These are phyloP conservation scores for Puntigrus tetrazona DNA, from an alignment of 2,113 vertebrate genomes.

Conservation along the genomic window DNA sequence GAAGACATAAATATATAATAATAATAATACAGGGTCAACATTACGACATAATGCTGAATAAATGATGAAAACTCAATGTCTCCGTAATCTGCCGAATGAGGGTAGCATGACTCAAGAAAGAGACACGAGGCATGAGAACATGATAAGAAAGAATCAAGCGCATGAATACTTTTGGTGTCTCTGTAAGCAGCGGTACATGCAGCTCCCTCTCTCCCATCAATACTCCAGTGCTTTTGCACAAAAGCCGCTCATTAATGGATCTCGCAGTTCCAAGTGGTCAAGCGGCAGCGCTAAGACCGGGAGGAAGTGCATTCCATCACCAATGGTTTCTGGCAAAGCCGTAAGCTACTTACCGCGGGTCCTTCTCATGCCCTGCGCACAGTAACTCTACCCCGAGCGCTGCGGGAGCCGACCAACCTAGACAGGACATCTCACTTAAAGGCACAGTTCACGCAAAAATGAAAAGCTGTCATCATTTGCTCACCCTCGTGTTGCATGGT, in stretches of 20 bases:
- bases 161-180: neutral
- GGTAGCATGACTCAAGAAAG: neutral
- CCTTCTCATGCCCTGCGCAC: slow-evolving; percentile 18
- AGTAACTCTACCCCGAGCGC: neutral
- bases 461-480: neutral
- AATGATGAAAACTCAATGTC: neutral
- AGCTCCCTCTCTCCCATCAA: neutral
- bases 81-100: neutral
- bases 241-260: slow-evolving; percentile 32
- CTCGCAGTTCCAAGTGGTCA: slow-evolving; percentile 18
- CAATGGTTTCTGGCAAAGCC: slow-evolving; percentile 37
- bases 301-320: slow-evolving; percentile 41
- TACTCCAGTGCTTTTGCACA: slow-evolving; percentile 20
- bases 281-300: slow-evolving; percentile 30
- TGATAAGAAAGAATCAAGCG: neutral
- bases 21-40: neutral
- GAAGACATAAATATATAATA: neutral
- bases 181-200: neutral
- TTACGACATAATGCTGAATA: neutral
- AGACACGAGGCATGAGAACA: neutral
- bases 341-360: slow-evolving; percentile 29
- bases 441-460: neutral
- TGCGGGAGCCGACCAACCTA: neutral
- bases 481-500: neutral
- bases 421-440: slow-evolving; percentile 4